Evolutionary conservation across 2,113 vertebrate species (phyloP), one percentile per base, ranked within the genome.

Genomic region (Tachycineta bicolor): DNA sequence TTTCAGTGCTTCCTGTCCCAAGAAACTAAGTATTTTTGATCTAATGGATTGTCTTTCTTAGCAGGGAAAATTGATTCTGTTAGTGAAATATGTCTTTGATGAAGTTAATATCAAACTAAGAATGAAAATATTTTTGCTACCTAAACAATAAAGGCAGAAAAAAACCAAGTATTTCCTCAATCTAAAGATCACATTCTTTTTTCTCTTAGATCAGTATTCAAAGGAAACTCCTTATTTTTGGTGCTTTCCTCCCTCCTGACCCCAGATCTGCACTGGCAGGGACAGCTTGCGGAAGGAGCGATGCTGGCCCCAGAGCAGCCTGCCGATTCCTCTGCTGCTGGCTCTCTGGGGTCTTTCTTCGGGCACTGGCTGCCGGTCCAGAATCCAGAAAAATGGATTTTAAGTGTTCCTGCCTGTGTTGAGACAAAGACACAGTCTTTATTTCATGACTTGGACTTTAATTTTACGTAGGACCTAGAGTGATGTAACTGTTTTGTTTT

Each of bases 11-110:
- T 96, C 76, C 79, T 90, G 23, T 94, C 90, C 49, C 50, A 86
- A 83, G 83, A 97, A 96, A 80, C 37, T 26, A 59, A 76, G 24
- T 63, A 47, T 67, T 94, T 95, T 73, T 90, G 28, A 86, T 83
- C 68, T 77, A 90, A 93, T 70, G 47, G 60, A 89, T 77, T 77
- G 60, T 55, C 76, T 79, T 60, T 44, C 63, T 81, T 67, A 75
- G 50, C 55, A 63, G 52, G 26, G 39, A 97, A 86, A 92, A 94
- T 49, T 90, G 64, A 89, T 95, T 88, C 60, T 77, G 67, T 59
- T 93, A 77, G 50, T 62, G 59, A 94, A 64, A 67, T 69, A 83
- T 44, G 14, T 46, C 59, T 95, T 90, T 90, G 46, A 86, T 85
- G 43, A 79, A 90, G 50, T 53, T 85, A 83, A 83, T 87, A 60